Percentiles rank a stretch among this genome's conserved stretches.
Evolutionary conservation across 2,797 vertebrate species (phyloP).

Genomic region (Pantherophis alleghaniensis): DNA sequence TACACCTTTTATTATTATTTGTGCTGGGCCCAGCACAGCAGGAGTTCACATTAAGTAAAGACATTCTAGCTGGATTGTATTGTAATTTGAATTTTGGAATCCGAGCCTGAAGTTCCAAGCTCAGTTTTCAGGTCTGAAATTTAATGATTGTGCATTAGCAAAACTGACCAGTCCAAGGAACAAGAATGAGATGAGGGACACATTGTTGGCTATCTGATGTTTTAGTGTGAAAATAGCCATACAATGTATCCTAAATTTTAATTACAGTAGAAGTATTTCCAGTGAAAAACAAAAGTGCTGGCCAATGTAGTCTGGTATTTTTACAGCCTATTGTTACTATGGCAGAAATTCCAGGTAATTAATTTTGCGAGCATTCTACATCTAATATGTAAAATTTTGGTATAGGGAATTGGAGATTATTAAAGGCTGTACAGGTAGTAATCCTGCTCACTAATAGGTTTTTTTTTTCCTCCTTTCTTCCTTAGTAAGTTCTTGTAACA

Average conservation of each 20-base stretch:
- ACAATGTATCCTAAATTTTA: background rate
- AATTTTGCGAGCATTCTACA: background rate
- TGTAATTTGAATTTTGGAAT: background rate
- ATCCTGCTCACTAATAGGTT: background rate
- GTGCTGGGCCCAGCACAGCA: background rate
- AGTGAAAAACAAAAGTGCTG: background rate
- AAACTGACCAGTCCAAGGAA: background rate
- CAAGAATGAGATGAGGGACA: background rate
- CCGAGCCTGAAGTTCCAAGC: background rate
- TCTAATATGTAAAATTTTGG: background rate
- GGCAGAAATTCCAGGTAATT: background rate
- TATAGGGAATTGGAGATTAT: background rate
- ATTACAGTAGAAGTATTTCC: background rate
- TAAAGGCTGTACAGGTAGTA: background rate
- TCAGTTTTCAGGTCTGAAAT: background rate
- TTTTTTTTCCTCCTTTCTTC: background rate
- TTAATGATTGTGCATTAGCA: background rate
- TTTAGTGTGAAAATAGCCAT: background rate
- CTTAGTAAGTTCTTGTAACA: background rate
- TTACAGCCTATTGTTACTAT: background rate
- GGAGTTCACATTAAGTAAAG: slow-evolving; percentile 4
- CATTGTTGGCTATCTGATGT: background rate
- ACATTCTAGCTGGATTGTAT: background rate
- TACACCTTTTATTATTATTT: slow-evolving; percentile 3
- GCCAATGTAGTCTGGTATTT: background rate